Evolutionary conservation across 1,140 invertebrate genomes (phyloP).

Genomic region (Diachasmimorpha longicaudata): DNA sequence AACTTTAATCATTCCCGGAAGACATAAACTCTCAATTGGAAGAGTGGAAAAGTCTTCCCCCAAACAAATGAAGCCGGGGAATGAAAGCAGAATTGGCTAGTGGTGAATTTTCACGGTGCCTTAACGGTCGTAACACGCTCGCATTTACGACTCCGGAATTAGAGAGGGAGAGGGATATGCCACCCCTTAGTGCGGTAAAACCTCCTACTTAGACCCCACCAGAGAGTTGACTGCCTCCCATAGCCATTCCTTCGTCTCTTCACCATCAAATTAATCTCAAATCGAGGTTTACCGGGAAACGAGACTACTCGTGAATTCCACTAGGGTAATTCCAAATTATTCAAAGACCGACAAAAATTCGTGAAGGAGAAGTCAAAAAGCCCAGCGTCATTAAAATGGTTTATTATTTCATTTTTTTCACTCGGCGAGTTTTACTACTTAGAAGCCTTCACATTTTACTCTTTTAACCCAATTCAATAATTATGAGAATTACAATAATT

Average conservation of each 20-base stretch:
- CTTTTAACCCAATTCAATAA: no score
- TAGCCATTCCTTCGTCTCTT: not conserved
- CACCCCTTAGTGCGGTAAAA: not conserved
- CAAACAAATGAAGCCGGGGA: not conserved
- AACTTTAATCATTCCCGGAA: no score
- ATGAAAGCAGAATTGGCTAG: not conserved
- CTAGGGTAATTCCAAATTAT: not conserved
- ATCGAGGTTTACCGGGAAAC: not conserved
- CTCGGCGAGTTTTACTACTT: no score
- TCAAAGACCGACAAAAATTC: not conserved
- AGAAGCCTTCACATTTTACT: no score
- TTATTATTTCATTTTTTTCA: no score
- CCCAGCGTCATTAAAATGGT: not conserved
- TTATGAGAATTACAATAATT: no score
- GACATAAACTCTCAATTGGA: not conserved
- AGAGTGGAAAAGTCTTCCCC: not conserved
- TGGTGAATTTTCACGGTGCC: not conserved
- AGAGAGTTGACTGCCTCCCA: not conserved
- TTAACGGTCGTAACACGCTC: not conserved
- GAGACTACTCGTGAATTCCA: not conserved
- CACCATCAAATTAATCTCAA: not conserved
- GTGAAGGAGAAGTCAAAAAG: not conserved
- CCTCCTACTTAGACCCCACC: not conserved
- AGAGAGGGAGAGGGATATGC: not conserved
- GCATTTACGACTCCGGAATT: slow-evolving; percentile 4